Evolutionary conservation across 2,797 vertebrate genomes (phyloP).

Genomic region (Gila robusta): DNA sequence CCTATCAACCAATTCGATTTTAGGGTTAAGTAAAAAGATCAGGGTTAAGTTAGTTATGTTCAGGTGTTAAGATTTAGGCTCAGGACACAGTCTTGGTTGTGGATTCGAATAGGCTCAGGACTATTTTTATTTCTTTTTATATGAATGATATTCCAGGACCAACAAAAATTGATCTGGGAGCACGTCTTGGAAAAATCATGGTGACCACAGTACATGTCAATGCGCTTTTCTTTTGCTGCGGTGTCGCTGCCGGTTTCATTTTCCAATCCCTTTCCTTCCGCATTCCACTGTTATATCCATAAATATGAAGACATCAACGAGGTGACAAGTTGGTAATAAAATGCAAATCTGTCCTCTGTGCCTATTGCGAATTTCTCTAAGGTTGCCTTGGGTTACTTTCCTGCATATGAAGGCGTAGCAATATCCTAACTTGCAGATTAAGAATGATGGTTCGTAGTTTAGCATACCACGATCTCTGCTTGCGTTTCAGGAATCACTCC

Average conservation of each 20-base stretch:
- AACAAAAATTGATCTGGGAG: neutral
- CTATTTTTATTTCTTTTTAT: neutral
- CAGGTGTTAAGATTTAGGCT: neutral
- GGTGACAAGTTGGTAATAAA: constrained; percentile 25
- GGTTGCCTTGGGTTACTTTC: constrained; percentile 21
- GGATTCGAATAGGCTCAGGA: neutral
- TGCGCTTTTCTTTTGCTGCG: neutral
- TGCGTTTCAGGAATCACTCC: constrained; percentile 14
- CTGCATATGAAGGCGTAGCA: neutral
- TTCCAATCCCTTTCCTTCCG: neutral
- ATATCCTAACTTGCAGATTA: neutral
- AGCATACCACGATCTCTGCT: neutral
- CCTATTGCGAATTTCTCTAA: constrained; percentile 10
- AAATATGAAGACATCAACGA: constrained; percentile 23
- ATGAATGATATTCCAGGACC: neutral
- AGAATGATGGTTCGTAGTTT: constrained; percentile 12
- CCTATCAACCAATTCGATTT: neutral
- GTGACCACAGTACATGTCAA: neutral
- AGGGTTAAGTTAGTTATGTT: neutral
- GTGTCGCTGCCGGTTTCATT: neutral
- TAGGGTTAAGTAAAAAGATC: too few relatives aligned
- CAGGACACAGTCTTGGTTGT: neutral
- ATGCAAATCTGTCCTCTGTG: constrained; percentile 22
- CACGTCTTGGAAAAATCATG: neutral
- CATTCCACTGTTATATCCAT: neutral